phyloP scores from a whole-genome alignment of 2,113 vertebrate genomes.

The Silurus meridionalis region DNA sequence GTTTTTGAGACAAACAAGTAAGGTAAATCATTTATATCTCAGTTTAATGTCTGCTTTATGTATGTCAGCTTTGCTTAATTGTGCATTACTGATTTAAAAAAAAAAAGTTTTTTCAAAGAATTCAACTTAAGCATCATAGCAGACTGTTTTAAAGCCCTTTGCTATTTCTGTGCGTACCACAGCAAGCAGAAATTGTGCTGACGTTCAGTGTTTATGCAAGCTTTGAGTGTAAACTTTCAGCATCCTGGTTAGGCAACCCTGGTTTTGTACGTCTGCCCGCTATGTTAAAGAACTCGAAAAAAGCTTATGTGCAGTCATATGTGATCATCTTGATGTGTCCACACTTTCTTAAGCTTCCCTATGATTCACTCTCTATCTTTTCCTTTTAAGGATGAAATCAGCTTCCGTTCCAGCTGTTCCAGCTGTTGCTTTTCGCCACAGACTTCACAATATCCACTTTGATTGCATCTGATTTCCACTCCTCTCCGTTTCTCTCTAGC shows the following conservation, averaged over 20 bases:
- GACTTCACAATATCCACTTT: background rate
- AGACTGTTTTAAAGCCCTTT: background rate
- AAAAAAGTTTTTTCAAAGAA: background rate
- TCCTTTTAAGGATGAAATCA: background rate
- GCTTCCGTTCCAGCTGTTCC: background rate
- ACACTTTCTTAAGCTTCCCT: background rate
- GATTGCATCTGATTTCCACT: slow-evolving; percentile 34
- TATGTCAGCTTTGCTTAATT: slow-evolving; percentile 39
- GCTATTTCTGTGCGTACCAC: background rate
- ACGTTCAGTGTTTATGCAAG: slow-evolving; percentile 5
- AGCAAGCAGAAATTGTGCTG: slow-evolving; percentile 6
- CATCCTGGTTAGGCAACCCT: background rate
- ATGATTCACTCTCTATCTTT: background rate
- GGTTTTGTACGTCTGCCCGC: background rate
- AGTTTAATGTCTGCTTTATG: slow-evolving; percentile 28
- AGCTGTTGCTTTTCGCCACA: background rate
- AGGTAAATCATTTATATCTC: slow-evolving; percentile 32
- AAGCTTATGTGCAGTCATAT: background rate
- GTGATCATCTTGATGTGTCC: background rate
- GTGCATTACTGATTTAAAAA: background rate
- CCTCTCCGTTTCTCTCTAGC: slow-evolving; percentile 57
- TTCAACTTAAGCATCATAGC: background rate
- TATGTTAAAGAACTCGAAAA: background rate
- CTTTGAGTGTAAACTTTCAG: slow-evolving; percentile 15
- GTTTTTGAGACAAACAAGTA: slow-evolving; percentile 15